Conservation (phyloP, 53 echinoderm and acorn worm species). For the Pentamera pediparva region DNA sequence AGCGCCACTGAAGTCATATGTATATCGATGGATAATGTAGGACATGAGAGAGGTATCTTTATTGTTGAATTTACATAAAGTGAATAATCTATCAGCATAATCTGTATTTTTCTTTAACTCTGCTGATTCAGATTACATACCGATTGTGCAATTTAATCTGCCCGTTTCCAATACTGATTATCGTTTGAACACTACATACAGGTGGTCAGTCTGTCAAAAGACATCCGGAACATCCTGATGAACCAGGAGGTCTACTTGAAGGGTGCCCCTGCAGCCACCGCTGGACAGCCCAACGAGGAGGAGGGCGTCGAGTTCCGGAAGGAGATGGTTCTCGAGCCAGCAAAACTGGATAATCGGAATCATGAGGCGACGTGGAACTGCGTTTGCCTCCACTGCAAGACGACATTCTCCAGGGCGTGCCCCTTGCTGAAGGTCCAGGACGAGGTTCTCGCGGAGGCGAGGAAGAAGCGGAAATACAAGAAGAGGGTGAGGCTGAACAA, state of each 20-base stretch:
- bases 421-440: slow-evolving; percentile 2
- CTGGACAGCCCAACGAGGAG: background rate
- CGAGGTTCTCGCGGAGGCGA: background rate
- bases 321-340: slow-evolving; percentile 3
- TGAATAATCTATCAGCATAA: too few relatives aligned
- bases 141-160: too few relatives aligned
- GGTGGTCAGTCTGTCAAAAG: slow-evolving; percentile 26
- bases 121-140: too few relatives aligned
- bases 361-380: slow-evolving; percentile 10
- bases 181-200: too few relatives aligned
- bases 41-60: too few relatives aligned
- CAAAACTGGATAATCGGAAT: background rate
- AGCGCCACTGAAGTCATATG: too few relatives aligned
- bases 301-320: slow-evolving; percentile 26
- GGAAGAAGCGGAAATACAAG: background rate
- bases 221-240: slow-evolving; percentile 26
- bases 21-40: too few relatives aligned
- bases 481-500: background rate
- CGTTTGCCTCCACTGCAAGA: slow-evolving; percentile 1
- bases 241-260: slow-evolving; percentile 18
- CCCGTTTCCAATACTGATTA: too few relatives aligned
- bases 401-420: slow-evolving; percentile 6
- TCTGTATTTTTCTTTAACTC: too few relatives aligned
- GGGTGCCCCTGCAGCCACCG: background rate
- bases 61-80: too few relatives aligned